Evolutionary conservation across 2,113 vertebrate species (phyloP), one percentile per base, ranked within the genome.

Genomic region (Odontesthes bonariensis): DNA sequence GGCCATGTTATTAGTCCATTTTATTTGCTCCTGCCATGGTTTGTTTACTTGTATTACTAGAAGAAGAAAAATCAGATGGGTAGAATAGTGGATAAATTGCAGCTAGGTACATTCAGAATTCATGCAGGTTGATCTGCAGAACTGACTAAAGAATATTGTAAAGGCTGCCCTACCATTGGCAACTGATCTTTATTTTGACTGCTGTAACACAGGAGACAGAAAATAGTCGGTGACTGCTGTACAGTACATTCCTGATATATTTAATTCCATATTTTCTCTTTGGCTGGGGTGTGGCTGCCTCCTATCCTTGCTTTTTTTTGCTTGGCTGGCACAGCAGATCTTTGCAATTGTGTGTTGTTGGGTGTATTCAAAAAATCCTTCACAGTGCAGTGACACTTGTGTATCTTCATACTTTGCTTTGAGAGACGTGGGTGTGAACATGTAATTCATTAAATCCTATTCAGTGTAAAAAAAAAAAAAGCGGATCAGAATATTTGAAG

Each of bases 341-440:
- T 69, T 73, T 83, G 83, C 73, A 85, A 52, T 77, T 81, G 75
- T 70, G 83, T 87, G 79, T 90, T 86, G 83, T 47, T 5, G 32
- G 57, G 47, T 76, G 63, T 86, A 60, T 84, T 53, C 58, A 54
- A 56, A 54, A 56, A 71, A 66, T 64, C 38, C 70, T 69, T 79
- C 51, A 64, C 61, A 84, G 56, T 52, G 58, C 61, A 66, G 23
- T 61, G 57, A 66, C 23, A 62, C 65, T 32, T 53, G 52, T 68
- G 7, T n/a, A 17, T 75, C 5, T 69, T 35, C 64, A 55, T 65
- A 53, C 69, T 72, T 68, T 76, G 55, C 69, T 44, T 64, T 82
- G 80, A 44, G 14, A 20, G 14, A 1, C 19, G 8, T 22, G 5
- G 13, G 22, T 4, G 31, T 9, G 31, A 68, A 31, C 38, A 12